Evolutionary conservation across 2,113 vertebrate species (phyloP).

Genomic region (Neoarius graeffei): DNA sequence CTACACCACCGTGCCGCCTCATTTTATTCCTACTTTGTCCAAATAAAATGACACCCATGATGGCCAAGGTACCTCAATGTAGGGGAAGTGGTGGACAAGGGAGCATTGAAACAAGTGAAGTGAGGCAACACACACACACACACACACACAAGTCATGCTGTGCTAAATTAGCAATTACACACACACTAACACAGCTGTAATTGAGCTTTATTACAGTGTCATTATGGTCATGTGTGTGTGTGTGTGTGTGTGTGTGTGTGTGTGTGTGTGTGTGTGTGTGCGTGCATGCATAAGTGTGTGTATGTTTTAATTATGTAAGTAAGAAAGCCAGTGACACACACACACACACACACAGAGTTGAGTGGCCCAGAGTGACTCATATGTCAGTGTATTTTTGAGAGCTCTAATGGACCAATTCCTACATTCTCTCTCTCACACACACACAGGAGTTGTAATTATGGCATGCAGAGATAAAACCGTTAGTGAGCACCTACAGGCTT

Average conservation of each 20-base stretch:
- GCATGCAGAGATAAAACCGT: conserved; percentile 5
- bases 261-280: conserved; percentile 1
- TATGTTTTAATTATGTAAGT: not conserved
- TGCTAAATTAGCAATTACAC: conserved; percentile 3
- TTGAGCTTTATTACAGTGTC: conserved; percentile 5
- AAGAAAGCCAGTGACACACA: not conserved
- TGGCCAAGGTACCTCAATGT: not conserved
- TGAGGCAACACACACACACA: not conserved
- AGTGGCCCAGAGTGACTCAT: conserved; percentile 10
- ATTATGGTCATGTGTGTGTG: not conserved
- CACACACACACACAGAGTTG: not conserved
- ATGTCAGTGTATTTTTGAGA: no score
- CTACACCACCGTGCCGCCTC: no score
- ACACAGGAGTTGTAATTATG: conserved; percentile 28
- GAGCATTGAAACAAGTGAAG: not conserved
- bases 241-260: not conserved
- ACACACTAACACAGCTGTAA: conserved; percentile 16
- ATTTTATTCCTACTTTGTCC: not conserved
- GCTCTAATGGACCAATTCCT: no score
- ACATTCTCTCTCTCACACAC: not conserved
- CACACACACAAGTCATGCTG: not conserved
- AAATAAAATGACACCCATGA: not conserved
- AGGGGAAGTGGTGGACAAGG: not conserved
- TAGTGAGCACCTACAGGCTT: conserved; percentile 36
- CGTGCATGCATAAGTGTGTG: not conserved